phyloP scores from a whole-genome alignment of 2,797 vertebrate species.

The Craterocephalus amniculus region DNA sequence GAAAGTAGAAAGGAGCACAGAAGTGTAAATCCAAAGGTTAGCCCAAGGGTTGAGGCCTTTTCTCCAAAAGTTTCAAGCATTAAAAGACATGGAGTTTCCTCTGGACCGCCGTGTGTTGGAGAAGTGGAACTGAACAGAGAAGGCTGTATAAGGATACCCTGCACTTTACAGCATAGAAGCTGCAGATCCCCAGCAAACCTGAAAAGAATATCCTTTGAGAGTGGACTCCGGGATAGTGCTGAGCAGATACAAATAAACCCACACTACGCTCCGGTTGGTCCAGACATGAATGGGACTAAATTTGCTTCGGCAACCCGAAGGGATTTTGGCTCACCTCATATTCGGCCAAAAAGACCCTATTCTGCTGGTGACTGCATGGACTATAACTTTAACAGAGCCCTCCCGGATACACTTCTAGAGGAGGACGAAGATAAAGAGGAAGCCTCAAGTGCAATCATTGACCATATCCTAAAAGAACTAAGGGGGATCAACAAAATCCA shows the following conservation, averaged over 20 bases:
- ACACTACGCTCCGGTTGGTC: conserved; percentile 28
- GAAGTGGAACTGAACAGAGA: conserved; percentile 86
- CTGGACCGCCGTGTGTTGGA: conserved; percentile 74
- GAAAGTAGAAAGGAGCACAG: conserved; percentile 64
- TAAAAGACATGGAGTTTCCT: conserved; percentile 51
- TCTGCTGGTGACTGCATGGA: conserved; percentile 76
- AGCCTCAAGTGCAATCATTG: conserved; percentile 82
- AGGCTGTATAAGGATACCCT: conserved; percentile 82
- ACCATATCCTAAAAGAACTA: conserved; percentile 86
- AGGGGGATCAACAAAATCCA: conserved; percentile 86
- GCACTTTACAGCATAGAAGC: conserved; percentile 77
- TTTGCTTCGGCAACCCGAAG: conserved; percentile 43
- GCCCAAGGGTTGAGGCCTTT: conserved; percentile 64
- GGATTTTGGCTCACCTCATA: conserved; percentile 51
- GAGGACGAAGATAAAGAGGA: conserved; percentile 77
- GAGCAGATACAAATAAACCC: conserved; percentile 32
- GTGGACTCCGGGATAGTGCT: conserved; percentile 46
- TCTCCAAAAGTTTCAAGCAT: conserved; percentile 66
- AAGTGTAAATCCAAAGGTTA: conserved; percentile 52
- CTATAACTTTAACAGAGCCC: conserved; percentile 68
- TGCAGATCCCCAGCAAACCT: conserved; percentile 53
- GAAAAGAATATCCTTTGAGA: conserved; percentile 72
- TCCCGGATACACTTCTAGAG: conserved; percentile 52
- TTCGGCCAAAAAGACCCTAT: conserved; percentile 71
- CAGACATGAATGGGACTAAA: conserved; percentile 66